Base-by-base conservation (phyloP, 1,140 invertebrate species). In the Brachionus angularis region DNA sequence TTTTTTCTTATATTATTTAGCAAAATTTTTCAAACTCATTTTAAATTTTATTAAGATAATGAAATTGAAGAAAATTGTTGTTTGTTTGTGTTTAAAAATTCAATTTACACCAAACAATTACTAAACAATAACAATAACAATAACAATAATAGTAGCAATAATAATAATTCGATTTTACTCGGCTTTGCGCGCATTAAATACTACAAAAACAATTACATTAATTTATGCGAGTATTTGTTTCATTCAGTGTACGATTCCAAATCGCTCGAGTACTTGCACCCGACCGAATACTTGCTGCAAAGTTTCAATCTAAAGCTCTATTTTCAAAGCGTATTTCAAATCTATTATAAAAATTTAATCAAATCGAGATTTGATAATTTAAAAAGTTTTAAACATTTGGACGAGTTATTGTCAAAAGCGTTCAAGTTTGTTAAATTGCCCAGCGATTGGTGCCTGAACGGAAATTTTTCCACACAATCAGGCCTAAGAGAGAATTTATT, bases 51-150 rank as follows among this genome's bases (percentile, higher is more conserved):
- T 14, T 29, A 52, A 58, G 53, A 34, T 58, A 58, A 58, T 39
- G 53, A 36, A 58, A 58, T 39, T 39, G 53, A 58, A 39, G 53
- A 58, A 58, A 58, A 27, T 58, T 58, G 53, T 27, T 39, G 39
- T 58, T 39, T 58, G 25, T 58, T 58, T 58, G 18, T 58, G 21
- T 58, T 58, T 14, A 58, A 58, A 58, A 58, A 58, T 58, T 39
- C 23, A 36, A 36, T 39, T 16, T 55, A 58, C 53, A 36, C 23
- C 7, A 36, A 58, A 39, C 33, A 58, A 31, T 31, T 39, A 58
- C 21, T 34, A 58, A 58, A 39, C 39, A 14, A 42, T 58, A 4
- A 23, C 25, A 42, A 27, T 23, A 14, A 42, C 10, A 5, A 50
- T 3, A 25, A 39, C 33, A 8, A 33, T 8, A 27, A 21, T 16